Evolutionary conservation across 1,140 invertebrate genomes (phyloP).

Genomic region (Pissodes strobi): DNA sequence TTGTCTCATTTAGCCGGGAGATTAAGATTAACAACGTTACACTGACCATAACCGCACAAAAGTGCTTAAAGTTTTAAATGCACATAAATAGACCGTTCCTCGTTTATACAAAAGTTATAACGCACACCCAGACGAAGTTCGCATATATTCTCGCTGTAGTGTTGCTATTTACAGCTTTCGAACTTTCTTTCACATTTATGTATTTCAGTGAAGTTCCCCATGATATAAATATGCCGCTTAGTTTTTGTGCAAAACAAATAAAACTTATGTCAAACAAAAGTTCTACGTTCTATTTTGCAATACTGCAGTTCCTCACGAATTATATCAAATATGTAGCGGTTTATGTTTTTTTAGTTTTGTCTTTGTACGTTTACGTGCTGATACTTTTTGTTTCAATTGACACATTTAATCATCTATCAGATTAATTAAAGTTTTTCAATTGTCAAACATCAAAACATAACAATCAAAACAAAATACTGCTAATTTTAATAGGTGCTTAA

Average conservation of each 20-base stretch:
- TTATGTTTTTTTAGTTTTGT: too few relatives aligned
- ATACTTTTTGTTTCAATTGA: too few relatives aligned
- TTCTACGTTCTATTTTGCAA: too few relatives aligned
- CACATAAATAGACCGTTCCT: slow-evolving; percentile 32
- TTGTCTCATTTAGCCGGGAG: slow-evolving; percentile 14
- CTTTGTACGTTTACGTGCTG: too few relatives aligned
- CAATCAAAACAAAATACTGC: too few relatives aligned
- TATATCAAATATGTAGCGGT: too few relatives aligned
- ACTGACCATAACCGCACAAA: slow-evolving; percentile 34
- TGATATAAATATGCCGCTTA: slow-evolving; percentile 3
- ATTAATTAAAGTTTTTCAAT: too few relatives aligned
- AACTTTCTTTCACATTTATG: slow-evolving; percentile 25
- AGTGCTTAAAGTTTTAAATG: slow-evolving; percentile 37
- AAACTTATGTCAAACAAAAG: neutral
- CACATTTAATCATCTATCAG: too few relatives aligned
- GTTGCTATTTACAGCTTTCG: slow-evolving; percentile 25
- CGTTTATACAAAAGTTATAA: slow-evolving; percentile 31
- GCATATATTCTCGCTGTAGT: slow-evolving; percentile 24
- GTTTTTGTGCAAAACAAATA: slow-evolving; percentile 7
- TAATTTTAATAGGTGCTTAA: too few relatives aligned
- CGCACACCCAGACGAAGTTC: slow-evolving; percentile 15
- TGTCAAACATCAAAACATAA: too few relatives aligned
- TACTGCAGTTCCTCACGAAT: too few relatives aligned
- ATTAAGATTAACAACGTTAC: slow-evolving; percentile 27
- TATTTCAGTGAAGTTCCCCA: slow-evolving; percentile 9